Conservation (phyloP, 2,113 vertebrate genomes). For the Vanacampus margaritifer region DNA sequence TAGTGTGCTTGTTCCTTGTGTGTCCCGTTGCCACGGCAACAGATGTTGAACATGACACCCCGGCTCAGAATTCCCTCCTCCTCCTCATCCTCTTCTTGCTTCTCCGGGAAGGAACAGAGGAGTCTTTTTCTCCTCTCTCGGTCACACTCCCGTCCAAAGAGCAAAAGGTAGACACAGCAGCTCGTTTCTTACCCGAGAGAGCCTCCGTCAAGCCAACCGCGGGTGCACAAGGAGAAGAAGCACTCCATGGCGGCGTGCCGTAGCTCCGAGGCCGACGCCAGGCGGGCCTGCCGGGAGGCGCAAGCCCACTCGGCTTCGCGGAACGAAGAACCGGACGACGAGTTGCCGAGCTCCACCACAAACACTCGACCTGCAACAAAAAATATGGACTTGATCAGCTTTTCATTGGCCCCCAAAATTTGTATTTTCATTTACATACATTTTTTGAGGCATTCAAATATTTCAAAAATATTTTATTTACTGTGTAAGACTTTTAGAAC, state of each 20-base stretch:
- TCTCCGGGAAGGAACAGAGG: constrained; percentile 54
- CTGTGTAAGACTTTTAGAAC: too few relatives aligned
- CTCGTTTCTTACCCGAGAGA: constrained; percentile 79
- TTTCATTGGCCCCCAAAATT: background rate
- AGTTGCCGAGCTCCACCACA: constrained; percentile 75
- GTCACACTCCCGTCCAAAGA: background rate
- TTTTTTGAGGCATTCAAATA: too few relatives aligned
- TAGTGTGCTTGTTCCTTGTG: constrained; percentile 14
- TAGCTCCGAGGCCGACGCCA: constrained; percentile 83
- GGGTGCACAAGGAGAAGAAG: constrained; percentile 78
- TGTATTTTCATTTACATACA: background rate
- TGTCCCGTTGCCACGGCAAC: constrained; percentile 59
- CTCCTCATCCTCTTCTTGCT: constrained; percentile 9
- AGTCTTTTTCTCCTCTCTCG: constrained; percentile 60
- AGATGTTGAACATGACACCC: constrained; percentile 68
- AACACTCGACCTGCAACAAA: constrained; percentile 82
- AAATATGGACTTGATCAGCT: background rate
- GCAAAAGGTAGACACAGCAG: background rate
- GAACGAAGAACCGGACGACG: constrained; percentile 72
- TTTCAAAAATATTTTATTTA: too few relatives aligned
- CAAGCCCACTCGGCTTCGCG: constrained; percentile 77
- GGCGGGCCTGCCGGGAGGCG: constrained; percentile 70
- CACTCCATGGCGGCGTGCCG: constrained; percentile 81
- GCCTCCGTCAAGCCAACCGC: constrained; percentile 83
- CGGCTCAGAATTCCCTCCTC: constrained; percentile 64